These are phyloP conservation scores for Brachymystax lenok DNA, from an alignment of 2,797 vertebrate species.

Conservation along the genomic window DNA sequence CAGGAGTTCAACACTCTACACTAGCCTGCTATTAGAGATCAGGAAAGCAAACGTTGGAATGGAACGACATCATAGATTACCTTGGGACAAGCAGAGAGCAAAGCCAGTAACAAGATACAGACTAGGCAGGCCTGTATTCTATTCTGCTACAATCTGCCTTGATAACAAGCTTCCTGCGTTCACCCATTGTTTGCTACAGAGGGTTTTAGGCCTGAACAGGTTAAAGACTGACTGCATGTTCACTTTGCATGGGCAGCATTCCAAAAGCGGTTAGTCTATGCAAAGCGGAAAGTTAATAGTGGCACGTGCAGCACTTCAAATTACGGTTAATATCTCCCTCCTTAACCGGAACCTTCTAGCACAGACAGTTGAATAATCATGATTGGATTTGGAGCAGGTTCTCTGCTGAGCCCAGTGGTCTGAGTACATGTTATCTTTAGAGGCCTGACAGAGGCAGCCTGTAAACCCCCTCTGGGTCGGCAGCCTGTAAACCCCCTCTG, in stretches of 20 bases:
- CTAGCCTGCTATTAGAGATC: no score
- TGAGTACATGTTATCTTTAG: slow-evolving; percentile 71
- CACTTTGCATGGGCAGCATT: slow-evolving; percentile 9
- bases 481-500: slow-evolving; percentile 21
- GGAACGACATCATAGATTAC: neutral
- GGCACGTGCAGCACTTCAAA: neutral
- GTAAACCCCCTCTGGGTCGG: slow-evolving; percentile 69
- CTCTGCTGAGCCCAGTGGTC: slow-evolving; percentile 74
- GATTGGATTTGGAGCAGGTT: slow-evolving; percentile 64
- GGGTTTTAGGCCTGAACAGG: slow-evolving; percentile 7
- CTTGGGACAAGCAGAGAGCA: neutral
- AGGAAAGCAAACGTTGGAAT: neutral
- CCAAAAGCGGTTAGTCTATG: neutral
- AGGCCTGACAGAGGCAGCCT: slow-evolving; percentile 72
- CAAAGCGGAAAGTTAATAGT: slow-evolving; percentile 8
- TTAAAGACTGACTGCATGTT: slow-evolving; percentile 6
- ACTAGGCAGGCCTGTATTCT: no score
- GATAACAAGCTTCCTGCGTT: no score
- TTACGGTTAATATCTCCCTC: slow-evolving; percentile 1
- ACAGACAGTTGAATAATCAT: slow-evolving; percentile 75
- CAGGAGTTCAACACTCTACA: no score
- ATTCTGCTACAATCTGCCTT: no score
- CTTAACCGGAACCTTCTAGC: neutral
- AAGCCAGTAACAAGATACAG: neutral
- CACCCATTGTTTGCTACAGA: neutral